These are phyloP conservation scores for Odontocerum albicorne DNA, from an alignment of 2,888 invertebrate species.

Conservation along the genomic window DNA sequence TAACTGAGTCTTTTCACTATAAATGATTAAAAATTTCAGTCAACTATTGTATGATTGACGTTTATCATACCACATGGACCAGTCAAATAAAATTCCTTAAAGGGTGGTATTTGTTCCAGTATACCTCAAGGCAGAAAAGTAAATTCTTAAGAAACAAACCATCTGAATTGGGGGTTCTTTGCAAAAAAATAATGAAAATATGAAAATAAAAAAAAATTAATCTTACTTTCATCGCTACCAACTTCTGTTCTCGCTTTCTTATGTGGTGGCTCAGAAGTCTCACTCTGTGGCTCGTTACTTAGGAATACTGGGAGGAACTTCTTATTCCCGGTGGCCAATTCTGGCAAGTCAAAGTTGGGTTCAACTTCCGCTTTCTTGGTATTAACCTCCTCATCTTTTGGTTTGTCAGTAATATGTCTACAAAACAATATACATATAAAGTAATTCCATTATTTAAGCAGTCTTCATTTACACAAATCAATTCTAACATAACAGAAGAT, in stretches of 20 bases:
- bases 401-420: slow-evolving; percentile 67
- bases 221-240: slow-evolving; percentile 35
- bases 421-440: no score
- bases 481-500: no score
- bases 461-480: no score
- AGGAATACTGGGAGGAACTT: slow-evolving; percentile 66
- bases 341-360: slow-evolving; percentile 42
- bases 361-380: slow-evolving; percentile 48
- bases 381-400: slow-evolving; percentile 51
- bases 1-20: no score
- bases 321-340: slow-evolving; percentile 65
- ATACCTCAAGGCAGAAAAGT: no score
- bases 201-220: slow-evolving; percentile 4
- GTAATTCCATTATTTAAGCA: no score
- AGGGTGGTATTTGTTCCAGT: no score
- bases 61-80: no score
- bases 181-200: slow-evolving; percentile 10
- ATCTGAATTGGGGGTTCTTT: background rate
- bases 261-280: slow-evolving; percentile 43
- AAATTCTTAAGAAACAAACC: background rate
- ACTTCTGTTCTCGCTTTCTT: slow-evolving; percentile 49
- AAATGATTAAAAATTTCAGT: no score
- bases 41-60: no score
- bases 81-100: no score
- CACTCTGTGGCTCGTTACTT: slow-evolving; percentile 42